Percentiles rank a stretch among this genome's conserved stretches.
These are phyloP conservation scores for Eupeodes luniger DNA, from an alignment of 2,888 invertebrate genomes.

Conservation along the genomic window DNA sequence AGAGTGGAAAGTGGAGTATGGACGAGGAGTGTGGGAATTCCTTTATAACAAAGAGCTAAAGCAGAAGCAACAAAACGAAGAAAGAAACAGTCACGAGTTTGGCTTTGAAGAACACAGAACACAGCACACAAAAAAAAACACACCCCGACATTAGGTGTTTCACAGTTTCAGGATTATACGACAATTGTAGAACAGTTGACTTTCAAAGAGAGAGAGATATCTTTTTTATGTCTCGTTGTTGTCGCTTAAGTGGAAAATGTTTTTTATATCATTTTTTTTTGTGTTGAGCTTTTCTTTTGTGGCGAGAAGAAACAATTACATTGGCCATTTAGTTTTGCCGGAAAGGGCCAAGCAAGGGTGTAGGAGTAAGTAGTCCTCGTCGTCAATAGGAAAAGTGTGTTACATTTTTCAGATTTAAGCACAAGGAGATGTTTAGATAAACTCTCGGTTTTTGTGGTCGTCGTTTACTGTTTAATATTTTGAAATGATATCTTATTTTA, in stretches of 20 bases:
- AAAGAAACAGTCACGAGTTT: slow-evolving; percentile 62
- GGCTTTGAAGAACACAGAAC: slow-evolving; percentile 41
- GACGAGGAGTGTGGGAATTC: slow-evolving; percentile 46
- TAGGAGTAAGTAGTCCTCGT: not conserved
- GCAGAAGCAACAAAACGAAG: slow-evolving; percentile 47
- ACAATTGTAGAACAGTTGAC: slow-evolving; percentile 72
- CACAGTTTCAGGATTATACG: slow-evolving; percentile 58
- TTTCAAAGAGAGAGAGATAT: slow-evolving; percentile 53
- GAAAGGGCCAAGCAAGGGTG: not conserved
- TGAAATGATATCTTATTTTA: not conserved
- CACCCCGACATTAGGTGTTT: slow-evolving; percentile 58
- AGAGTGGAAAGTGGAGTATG: not conserved
- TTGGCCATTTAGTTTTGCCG: slow-evolving; percentile 55
- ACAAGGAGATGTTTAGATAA: slow-evolving; percentile 13
- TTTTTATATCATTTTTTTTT: slow-evolving; percentile 35
- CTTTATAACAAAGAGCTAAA: slow-evolving; percentile 43
- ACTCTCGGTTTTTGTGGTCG: slow-evolving; percentile 9
- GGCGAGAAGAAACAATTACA: slow-evolving; percentile 63
- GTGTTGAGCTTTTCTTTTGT: slow-evolving; percentile 56
- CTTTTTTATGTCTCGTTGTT: slow-evolving; percentile 65
- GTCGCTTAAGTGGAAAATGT: slow-evolving; percentile 72
- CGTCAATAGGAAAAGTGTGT: not conserved
- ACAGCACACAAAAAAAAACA: slow-evolving; percentile 14
- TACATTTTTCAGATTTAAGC: slow-evolving; percentile 16
- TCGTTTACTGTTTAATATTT: not conserved